Conservation (phyloP, 1,140 invertebrate species). For the Cylas formicarius region DNA sequence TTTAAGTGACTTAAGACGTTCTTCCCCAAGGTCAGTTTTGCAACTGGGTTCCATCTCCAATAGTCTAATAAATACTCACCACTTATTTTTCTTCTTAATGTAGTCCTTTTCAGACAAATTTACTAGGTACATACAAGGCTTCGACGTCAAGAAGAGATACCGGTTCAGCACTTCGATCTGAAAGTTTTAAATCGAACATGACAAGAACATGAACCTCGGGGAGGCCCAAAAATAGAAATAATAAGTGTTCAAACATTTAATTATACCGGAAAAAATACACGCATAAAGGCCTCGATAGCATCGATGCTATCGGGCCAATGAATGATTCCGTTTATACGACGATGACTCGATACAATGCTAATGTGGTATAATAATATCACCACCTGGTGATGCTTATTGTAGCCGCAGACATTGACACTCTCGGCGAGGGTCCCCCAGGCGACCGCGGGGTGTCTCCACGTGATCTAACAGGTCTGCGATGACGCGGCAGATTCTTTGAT, state of each 20-base stretch:
- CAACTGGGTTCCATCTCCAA: not conserved
- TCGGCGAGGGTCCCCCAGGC: slow-evolving; percentile 8
- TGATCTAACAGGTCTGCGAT: slow-evolving; percentile 16
- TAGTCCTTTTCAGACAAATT: slow-evolving; percentile 98
- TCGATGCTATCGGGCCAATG: slow-evolving; percentile 15
- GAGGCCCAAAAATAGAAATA: no score
- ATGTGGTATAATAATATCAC: slow-evolving; percentile 26
- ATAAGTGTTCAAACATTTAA: no score
- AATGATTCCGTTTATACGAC: slow-evolving; percentile 17
- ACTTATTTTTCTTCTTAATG: slow-evolving; percentile 98
- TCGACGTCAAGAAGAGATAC: slow-evolving; percentile 95
- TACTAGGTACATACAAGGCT: slow-evolving; percentile 95
- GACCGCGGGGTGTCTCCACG: slow-evolving; percentile 3
- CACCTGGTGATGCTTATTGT: slow-evolving; percentile 20
- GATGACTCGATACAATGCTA: slow-evolving; percentile 11
- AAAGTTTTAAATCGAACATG: slow-evolving; percentile 32
- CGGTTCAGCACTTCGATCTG: slow-evolving; percentile 97
- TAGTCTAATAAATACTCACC: slow-evolving; percentile 52
- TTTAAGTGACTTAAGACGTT: not conserved
- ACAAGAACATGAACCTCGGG: slow-evolving; percentile 3
- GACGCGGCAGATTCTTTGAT: slow-evolving; percentile 10
- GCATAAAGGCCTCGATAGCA: not conserved
- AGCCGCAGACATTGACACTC: slow-evolving; percentile 1
- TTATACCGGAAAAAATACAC: not conserved
- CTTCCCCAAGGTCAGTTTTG: not conserved